A percentile compares a stretch with the other conserved stretches of the same genome.
These are phyloP conservation scores for Melitaea cinxia DNA, from an alignment of 1,140 invertebrate genomes.

Conservation along the genomic window DNA sequence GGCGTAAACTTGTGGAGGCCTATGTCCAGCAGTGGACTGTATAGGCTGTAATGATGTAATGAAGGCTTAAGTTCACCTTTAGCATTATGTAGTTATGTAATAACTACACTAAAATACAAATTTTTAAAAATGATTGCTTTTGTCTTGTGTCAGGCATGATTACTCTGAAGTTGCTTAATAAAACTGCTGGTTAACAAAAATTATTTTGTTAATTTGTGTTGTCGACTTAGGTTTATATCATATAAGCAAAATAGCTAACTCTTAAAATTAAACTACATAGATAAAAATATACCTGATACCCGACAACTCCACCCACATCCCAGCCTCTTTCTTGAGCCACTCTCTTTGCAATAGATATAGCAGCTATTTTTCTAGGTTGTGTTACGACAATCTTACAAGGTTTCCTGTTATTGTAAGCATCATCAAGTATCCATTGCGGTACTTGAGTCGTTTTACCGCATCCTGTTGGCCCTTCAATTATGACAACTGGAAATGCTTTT, in stretches of 20 bases:
- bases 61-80: too few species aligned
- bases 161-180: too few species aligned
- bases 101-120: too few species aligned
- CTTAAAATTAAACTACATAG: neutral
- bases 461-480: constrained; percentile 95
- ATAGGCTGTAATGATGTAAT: too few species aligned
- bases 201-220: too few species aligned
- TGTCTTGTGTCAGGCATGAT: too few species aligned
- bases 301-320: constrained; percentile 89
- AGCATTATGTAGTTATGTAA: too few species aligned
- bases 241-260: neutral
- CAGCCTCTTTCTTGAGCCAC: constrained; percentile 90
- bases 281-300: constrained; percentile 86
- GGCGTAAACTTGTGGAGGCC: too few species aligned
- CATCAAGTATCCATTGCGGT: constrained; percentile 93
- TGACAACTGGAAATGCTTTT: constrained; percentile 60
- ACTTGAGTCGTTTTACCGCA: constrained; percentile 90
- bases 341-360: constrained; percentile 89
- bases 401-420: constrained; percentile 82
- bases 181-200: too few species aligned
- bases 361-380: constrained; percentile 93
- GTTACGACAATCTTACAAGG: constrained; percentile 93
- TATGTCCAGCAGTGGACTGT: too few species aligned
- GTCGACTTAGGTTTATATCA: too few species aligned
- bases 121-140: too few species aligned